phyloP scores from a whole-genome alignment of 2,888 invertebrate species.

The Hirtodrosophila cameraria region DNA sequence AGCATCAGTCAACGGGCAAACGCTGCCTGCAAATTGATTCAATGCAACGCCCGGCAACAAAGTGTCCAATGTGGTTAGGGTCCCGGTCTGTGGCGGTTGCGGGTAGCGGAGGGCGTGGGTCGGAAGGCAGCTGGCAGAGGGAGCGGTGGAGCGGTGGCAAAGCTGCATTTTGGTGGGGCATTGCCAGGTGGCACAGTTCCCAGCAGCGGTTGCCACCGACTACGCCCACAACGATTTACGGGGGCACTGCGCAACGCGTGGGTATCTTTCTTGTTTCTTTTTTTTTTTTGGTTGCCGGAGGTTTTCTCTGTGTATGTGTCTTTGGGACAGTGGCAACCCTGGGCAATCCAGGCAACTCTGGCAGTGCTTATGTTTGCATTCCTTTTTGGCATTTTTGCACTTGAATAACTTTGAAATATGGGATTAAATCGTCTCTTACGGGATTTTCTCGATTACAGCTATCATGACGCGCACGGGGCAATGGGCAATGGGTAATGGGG shows the following conservation, averaged over 20 bases:
- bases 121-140: not conserved
- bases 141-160: not conserved
- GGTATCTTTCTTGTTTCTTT: too few relatives aligned
- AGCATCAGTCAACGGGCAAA: slow-evolving; percentile 46
- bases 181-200: slow-evolving; percentile 66
- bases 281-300: not conserved
- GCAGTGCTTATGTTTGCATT: slow-evolving; percentile 79
- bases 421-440: slow-evolving; percentile 83
- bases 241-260: not conserved
- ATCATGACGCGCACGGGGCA: slow-evolving; percentile 56
- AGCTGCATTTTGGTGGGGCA: slow-evolving; percentile 46
- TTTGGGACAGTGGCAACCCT: slow-evolving; percentile 47
- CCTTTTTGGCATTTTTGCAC: slow-evolving; percentile 82
- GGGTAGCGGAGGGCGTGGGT: not conserved
- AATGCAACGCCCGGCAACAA: slow-evolving; percentile 57
- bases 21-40: slow-evolving; percentile 56
- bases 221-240: slow-evolving; percentile 12
- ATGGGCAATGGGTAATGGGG: slow-evolving; percentile 4
- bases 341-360: too few relatives aligned
- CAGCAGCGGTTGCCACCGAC: slow-evolving; percentile 40
- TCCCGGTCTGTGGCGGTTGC: slow-evolving; percentile 27
- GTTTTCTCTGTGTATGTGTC: slow-evolving; percentile 31
- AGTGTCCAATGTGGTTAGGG: slow-evolving; percentile 55
- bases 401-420: slow-evolving; percentile 83
- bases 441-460: slow-evolving; percentile 82